Evolutionary conservation across 2,113 vertebrate genomes (phyloP).

Genomic region (Labeo catla): DNA sequence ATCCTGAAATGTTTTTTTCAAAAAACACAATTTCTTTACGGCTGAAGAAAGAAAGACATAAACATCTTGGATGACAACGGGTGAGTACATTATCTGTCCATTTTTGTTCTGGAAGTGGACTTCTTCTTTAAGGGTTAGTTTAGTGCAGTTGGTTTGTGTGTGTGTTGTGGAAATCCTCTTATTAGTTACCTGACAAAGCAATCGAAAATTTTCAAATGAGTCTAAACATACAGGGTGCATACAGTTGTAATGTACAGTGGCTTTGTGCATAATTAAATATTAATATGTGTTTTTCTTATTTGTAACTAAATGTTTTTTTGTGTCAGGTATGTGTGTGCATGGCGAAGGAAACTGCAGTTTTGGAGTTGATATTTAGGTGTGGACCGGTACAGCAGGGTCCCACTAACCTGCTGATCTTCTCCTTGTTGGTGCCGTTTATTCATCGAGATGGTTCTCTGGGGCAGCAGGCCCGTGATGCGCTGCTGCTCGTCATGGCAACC

Average conservation of each 20-base stretch:
- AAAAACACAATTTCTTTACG: too few relatives aligned
- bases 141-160: not conserved
- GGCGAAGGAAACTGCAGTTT: slow-evolving; percentile 85
- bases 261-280: not conserved
- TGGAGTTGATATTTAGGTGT: slow-evolving; percentile 90
- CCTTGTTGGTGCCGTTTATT: slow-evolving; percentile 93
- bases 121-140: too few relatives aligned
- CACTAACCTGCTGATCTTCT: slow-evolving; percentile 91
- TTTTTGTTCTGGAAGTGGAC: too few relatives aligned
- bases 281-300: not conserved
- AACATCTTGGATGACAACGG: too few relatives aligned
- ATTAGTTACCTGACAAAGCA: not conserved
- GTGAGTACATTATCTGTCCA: too few relatives aligned
- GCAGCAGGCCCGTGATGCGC: slow-evolving; percentile 91
- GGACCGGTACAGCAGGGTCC: slow-evolving; percentile 82
- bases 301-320: not conserved
- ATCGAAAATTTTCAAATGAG: not conserved
- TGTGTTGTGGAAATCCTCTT: not conserved
- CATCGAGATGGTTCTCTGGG: slow-evolving; percentile 92
- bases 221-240: not conserved
- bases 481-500: slow-evolving; percentile 94
- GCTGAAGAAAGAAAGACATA: too few relatives aligned
- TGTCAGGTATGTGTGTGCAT: slow-evolving; percentile 84
- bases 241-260: not conserved
- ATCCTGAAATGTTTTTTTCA: too few relatives aligned